Evolutionary conservation across 1,140 invertebrate species (phyloP), one percentile per base, ranked within the genome.

Genomic region (Drosophila bocki): DNA sequence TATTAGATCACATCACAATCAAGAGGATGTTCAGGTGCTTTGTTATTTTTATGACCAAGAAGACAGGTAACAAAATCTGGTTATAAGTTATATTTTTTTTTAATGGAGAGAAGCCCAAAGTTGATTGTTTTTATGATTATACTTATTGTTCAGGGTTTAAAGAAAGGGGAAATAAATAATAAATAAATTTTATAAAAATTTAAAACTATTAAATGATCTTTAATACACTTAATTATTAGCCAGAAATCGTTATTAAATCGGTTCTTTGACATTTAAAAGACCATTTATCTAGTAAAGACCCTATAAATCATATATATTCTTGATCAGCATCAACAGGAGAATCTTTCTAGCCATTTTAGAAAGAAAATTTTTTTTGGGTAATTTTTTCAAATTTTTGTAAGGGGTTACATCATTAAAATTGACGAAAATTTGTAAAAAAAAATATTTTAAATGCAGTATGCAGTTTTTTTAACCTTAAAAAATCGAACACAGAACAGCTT

Each of bases 1-100:
- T 68, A 70, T 32, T 70, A 17, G 63, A 68, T 70, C 67, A 22
- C 47, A 69, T 41, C 26, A 29, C 26, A 29, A 29, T 29, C 48
- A 9, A 33, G 39, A 33, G 67, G 39, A 70, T 17, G 44, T 13
- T 51, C 8, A 3, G 7, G 29, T 13, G 17, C n/a, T 9, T 15
- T 13, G 5, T 5, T 39, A 37, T 37, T 37, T 32, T 26, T 62
- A 39, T 26, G 53, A 33, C 33, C 19, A 37, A 54, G 19, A 37
- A 22, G 7, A 7, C 33, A 37, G 51, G 19, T 39, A 54, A 0
- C 3, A 8, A 22, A 15, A 1, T 19, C 2, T 7, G 35, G 6
- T 19, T 26, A 26, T 7, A 15, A 26, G 7, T 8, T 26, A 8
- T 47, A 47, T 13, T 17, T 53, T 13, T 53, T 15, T 15, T 37